These are phyloP conservation scores for Vulpes lagopus DNA, from an alignment of 2,113 vertebrate genomes.

Conservation along the genomic window DNA sequence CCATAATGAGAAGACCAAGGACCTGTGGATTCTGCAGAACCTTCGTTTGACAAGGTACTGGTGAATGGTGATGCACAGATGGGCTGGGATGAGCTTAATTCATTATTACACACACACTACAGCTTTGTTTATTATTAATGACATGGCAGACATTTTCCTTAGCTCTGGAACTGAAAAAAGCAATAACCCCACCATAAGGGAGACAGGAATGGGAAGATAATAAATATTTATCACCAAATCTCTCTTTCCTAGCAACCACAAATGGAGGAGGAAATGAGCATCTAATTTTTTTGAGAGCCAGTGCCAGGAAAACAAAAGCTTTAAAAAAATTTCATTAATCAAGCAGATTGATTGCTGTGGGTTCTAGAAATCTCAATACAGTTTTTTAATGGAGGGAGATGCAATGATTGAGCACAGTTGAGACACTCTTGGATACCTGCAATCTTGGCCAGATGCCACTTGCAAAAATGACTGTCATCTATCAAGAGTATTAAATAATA, in stretches of 20 bases:
- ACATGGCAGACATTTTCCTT: constrained; percentile 79
- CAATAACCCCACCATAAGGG: constrained; percentile 80
- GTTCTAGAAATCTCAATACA: constrained; percentile 69
- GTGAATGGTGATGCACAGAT: constrained; percentile 84
- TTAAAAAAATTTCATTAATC: constrained; percentile 74
- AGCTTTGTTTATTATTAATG: constrained; percentile 85
- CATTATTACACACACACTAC: constrained; percentile 82
- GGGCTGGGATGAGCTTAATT: constrained; percentile 81
- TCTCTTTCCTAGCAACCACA: constrained; percentile 77
- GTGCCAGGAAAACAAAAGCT: constrained; percentile 70
- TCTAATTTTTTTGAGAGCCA: constrained; percentile 74
- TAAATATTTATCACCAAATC: constrained; percentile 85
- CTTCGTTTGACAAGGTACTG: constrained; percentile 72
- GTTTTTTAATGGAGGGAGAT: constrained; percentile 72
- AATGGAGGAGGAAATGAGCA: constrained; percentile 71
- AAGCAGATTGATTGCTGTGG: constrained; percentile 78
- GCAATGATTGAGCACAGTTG: constrained; percentile 62
- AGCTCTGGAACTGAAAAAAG: constrained; percentile 83
- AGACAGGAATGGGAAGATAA: constrained; percentile 78
- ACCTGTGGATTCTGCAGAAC: constrained; percentile 73
- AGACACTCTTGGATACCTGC: constrained; percentile 50
- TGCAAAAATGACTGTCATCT: constrained; percentile 73
- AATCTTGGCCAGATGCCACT: constrained; percentile 70
- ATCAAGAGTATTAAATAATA: constrained; percentile 69
- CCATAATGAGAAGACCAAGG: constrained; percentile 69